Base-by-base conservation (phyloP, 2,888 invertebrate genomes). In the Polydrusus cervinus region DNA sequence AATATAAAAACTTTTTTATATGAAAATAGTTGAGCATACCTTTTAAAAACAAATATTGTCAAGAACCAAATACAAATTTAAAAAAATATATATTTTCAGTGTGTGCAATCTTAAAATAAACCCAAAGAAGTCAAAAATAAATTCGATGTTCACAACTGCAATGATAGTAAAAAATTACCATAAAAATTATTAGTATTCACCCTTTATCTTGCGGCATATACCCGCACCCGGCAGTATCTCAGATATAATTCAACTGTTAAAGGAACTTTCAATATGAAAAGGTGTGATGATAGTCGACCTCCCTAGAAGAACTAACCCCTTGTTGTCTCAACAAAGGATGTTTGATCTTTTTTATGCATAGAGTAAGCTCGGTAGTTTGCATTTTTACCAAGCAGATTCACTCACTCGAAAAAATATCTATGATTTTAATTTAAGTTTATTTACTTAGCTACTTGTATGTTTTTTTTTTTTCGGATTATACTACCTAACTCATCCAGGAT, bases 221-320 rank as follows among this genome's bases (percentile, higher is more conserved):
- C 80, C 72, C 77, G 76, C 80, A 82, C 78, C 79, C 80, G 81
- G 80, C 81, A 82, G 80, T 83, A 83, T 83, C 82, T 82, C 79
- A 66, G 49, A 76, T 82, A 83, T 84, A 83, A 84, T 83, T 84
- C 83, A 83, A 82, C 83, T 83, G 82, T 82, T 68, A 76, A 81
- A 80, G 64, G 80, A 80, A 80, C 78, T 74, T 76, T 77, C 78
- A 79, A 80, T 81, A 80, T 82, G 78, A 81, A 84, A 84, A 84
- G 84, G 84, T 84, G 84, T 84, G 84, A 84, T 83, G 83, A 83
- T 83, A 83, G 84, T 84, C 83, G 83, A 83, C 83, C 83, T 81
- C 82, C 83, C 82, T 80, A 78, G 81, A 82, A 80, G 83, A 83
- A 79, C 78, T 78, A 78, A 82, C 83, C 84, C 83, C 81, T 82